Percentiles rank a stretch among this genome's conserved stretches.
These are phyloP conservation scores for Neoarius graeffei DNA, from an alignment of 2,113 vertebrate genomes.

Conservation along the genomic window DNA sequence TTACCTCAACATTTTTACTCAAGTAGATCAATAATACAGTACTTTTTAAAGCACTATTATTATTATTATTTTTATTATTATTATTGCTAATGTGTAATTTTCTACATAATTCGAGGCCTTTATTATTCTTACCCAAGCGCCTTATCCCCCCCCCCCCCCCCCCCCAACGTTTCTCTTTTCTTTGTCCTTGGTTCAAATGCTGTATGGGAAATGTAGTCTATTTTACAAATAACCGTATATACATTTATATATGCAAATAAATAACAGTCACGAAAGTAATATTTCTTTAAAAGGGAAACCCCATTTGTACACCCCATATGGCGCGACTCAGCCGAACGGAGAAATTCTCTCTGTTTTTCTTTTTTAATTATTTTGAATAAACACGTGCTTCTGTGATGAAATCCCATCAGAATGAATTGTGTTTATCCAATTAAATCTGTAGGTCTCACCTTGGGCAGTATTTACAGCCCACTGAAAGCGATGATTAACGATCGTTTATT, in stretches of 20 bases:
- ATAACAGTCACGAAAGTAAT: not conserved
- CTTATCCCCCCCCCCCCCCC: no score
- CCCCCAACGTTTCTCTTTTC: not conserved
- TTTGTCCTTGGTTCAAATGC: not conserved
- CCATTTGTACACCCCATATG: no score
- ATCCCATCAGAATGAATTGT: slow-evolving; percentile 46
- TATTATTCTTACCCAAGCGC: not conserved
- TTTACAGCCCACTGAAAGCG: slow-evolving; percentile 66
- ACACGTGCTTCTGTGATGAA: slow-evolving; percentile 42
- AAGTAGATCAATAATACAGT: not conserved
- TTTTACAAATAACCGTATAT: not conserved
- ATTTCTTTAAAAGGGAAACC: not conserved
- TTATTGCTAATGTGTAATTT: no score
- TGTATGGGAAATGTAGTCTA: not conserved
- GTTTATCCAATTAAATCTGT: slow-evolving; percentile 55
- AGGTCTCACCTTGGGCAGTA: slow-evolving; percentile 70
- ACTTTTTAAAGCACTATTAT: not conserved
- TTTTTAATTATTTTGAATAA: not conserved
- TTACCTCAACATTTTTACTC: not conserved
- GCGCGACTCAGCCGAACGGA: not conserved
- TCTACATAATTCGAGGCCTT: not conserved
- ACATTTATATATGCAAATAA: not conserved
- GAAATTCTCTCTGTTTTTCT: not conserved
- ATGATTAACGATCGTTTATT: slow-evolving; percentile 64
- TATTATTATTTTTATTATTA: not conserved